Conservation (phyloP, 2,888 invertebrate genomes). For the Hyalella azteca region DNA sequence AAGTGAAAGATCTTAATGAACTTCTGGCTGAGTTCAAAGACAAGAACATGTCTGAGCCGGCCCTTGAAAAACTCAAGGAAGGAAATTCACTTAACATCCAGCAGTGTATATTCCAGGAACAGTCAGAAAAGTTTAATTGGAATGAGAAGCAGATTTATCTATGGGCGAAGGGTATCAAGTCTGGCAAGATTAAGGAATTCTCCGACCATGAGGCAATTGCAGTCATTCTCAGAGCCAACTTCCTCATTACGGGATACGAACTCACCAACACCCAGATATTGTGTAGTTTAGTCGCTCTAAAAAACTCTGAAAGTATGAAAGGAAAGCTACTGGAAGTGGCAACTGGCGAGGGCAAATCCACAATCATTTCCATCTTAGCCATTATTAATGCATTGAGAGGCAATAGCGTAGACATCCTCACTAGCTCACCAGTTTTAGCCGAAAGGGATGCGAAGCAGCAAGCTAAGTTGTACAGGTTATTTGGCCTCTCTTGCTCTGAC, state of each 20-base stretch:
- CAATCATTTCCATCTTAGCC: neutral
- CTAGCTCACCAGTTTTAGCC: conserved; percentile 10
- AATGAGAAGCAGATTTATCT: neutral
- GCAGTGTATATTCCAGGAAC: neutral
- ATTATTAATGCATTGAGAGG: neutral
- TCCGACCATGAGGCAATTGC: neutral
- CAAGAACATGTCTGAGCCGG: neutral
- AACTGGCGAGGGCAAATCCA: conserved; percentile 9
- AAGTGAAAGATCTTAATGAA: neutral
- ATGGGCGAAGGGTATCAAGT: neutral
- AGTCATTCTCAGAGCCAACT: neutral
- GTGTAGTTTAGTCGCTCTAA: neutral
- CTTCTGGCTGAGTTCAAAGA: neutral
- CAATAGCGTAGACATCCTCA: neutral
- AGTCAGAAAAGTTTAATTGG: neutral
- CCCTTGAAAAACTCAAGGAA: neutral
- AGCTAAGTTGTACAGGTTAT: neutral
- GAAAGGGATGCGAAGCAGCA: conserved; percentile 2
- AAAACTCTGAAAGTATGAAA: neutral
- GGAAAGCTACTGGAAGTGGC: neutral
- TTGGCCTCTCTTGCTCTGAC: neutral
- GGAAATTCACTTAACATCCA: neutral
- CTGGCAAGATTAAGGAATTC: neutral
- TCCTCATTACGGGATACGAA: neutral
- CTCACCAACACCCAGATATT: neutral